These are phyloP conservation scores for Drosophila subsilvestris DNA, from an alignment of 2,888 invertebrate species.

Conservation along the genomic window DNA sequence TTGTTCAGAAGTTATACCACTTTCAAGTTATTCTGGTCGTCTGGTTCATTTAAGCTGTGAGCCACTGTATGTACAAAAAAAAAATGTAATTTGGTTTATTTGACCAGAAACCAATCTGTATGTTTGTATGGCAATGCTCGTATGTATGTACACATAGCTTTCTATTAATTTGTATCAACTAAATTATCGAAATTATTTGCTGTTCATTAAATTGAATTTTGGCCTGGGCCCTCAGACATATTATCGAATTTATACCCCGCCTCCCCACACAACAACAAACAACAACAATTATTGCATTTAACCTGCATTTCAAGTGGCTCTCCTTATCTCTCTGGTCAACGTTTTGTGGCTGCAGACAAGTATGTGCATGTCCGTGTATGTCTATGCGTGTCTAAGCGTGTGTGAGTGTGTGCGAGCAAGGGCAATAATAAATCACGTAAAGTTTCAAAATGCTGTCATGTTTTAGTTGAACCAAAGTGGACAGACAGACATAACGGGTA, in stretches of 20 bases:
- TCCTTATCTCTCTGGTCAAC: slow-evolving; percentile 66
- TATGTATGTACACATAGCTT: slow-evolving; percentile 12
- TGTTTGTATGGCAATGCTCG: not conserved
- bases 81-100: too few species aligned
- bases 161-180: slow-evolving; percentile 63
- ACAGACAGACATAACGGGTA: slow-evolving; percentile 32
- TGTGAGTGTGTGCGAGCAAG: slow-evolving; percentile 16
- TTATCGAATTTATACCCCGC: slow-evolving; percentile 24
- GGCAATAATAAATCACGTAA: slow-evolving; percentile 76
- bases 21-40: too few species aligned
- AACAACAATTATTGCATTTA: not conserved
- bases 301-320: slow-evolving; percentile 53
- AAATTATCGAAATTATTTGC: slow-evolving; percentile 71
- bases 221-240: slow-evolving; percentile 46
- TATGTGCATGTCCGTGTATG: slow-evolving; percentile 40
- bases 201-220: slow-evolving; percentile 77
- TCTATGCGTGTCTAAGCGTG: slow-evolving; percentile 25
- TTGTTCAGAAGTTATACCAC: too few species aligned
- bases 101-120: slow-evolving; percentile 24
- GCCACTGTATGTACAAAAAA: too few species aligned
- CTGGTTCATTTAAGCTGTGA: too few species aligned
- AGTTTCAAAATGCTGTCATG: slow-evolving; percentile 79
- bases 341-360: slow-evolving; percentile 60
- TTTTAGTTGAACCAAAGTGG: slow-evolving; percentile 67
- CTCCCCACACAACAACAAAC: slow-evolving; percentile 4